Evolutionary conservation across 2,113 vertebrate genomes (phyloP).

Genomic region (Peromyscus maniculatus): DNA sequence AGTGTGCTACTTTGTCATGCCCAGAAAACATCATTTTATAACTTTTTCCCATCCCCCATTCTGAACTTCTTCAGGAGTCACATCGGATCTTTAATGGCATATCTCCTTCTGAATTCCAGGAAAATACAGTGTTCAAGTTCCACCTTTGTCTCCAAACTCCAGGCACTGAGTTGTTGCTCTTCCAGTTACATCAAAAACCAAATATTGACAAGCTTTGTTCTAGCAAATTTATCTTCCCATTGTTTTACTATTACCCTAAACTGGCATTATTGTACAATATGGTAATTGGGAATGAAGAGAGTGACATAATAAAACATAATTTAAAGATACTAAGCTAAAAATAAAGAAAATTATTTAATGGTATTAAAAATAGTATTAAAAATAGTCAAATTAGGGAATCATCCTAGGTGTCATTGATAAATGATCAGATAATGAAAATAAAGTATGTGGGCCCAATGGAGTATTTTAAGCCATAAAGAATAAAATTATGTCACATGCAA

Average conservation of each 20-base stretch:
- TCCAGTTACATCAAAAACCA: not conserved
- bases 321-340: not conserved
- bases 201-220: too few species aligned
- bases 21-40: not conserved
- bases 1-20: not conserved
- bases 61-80: not conserved
- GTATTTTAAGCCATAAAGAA: not conserved
- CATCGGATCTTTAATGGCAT: not conserved
- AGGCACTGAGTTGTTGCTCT: not conserved
- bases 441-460: not conserved
- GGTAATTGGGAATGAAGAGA: constrained; percentile 6
- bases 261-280: not conserved
- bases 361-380: not conserved
- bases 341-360: not conserved
- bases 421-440: not conserved
- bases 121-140: too few species aligned
- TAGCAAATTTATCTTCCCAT: not conserved
- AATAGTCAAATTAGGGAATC: not conserved
- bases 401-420: not conserved
- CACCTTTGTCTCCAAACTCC: not conserved
- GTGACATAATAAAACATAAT: not conserved
- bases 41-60: not conserved
- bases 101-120: not conserved
- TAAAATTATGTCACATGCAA: not conserved
- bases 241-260: not conserved